These are phyloP conservation scores for Gadus chalcogrammus DNA, from an alignment of 2,113 vertebrate genomes.

Conservation along the genomic window DNA sequence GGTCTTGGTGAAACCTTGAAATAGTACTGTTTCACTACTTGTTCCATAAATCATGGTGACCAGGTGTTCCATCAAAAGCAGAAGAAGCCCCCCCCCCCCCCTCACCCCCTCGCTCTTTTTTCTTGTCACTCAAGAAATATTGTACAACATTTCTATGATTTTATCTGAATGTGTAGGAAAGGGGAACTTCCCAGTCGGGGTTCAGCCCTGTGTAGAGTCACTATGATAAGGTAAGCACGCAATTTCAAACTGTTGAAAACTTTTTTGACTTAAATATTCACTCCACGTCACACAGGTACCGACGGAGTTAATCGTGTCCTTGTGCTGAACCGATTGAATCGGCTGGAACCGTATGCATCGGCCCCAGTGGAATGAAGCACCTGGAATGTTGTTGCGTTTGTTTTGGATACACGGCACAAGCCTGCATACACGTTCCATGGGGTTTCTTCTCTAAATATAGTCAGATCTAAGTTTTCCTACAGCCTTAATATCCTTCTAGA, in stretches of 20 bases:
- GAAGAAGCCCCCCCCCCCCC: conserved; percentile 30
- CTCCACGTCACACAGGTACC: conserved; percentile 18
- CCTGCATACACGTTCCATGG: conserved; percentile 15
- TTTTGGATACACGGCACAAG: conserved; percentile 13
- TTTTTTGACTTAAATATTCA: conserved; percentile 10
- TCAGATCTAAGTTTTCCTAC: too few species aligned
- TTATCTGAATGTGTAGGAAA: conserved; percentile 59
- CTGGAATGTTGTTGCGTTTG: neutral
- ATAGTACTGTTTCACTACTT: conserved; percentile 10
- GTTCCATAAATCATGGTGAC: conserved; percentile 41
- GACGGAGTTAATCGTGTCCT: neutral
- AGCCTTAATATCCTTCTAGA: too few species aligned
- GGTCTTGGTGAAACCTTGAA: conserved; percentile 22
- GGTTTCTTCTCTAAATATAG: conserved; percentile 50
- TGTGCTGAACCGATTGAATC: neutral
- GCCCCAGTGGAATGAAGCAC: neutral
- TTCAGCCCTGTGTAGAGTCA: conserved; percentile 20
- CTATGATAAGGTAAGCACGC: conserved; percentile 19
- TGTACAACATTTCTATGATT: conserved; percentile 67
- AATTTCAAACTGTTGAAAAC: conserved; percentile 22
- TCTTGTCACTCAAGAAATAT: conserved; percentile 38
- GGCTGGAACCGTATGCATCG: neutral
- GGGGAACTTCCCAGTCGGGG: conserved; percentile 57
- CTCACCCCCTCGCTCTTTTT: conserved; percentile 10
- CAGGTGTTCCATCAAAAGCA: conserved; percentile 42